phyloP scores from a whole-genome alignment of 2,888 invertebrate genomes.

The Neoaliturus tenellus region DNA sequence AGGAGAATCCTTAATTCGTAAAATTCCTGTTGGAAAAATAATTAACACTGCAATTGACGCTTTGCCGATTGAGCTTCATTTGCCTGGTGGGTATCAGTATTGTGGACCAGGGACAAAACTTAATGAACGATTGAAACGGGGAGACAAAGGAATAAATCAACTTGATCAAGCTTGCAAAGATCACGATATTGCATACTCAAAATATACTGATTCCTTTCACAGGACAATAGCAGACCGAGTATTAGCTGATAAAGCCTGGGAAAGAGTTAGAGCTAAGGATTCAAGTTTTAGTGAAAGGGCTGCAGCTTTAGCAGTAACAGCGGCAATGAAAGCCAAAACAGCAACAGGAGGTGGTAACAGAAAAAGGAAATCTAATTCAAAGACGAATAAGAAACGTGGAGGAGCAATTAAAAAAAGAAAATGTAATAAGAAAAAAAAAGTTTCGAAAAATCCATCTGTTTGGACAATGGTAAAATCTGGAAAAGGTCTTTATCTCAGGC shows the following conservation, averaged over 20 bases:
- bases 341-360: conserved; percentile 61
- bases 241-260: conserved; percentile 68
- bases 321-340: conserved; percentile 69
- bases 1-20: not conserved
- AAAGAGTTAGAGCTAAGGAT: conserved; percentile 67
- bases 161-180: conserved; percentile 62
- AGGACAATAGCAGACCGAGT: conserved; percentile 68
- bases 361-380: not conserved
- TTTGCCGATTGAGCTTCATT: conserved; percentile 58
- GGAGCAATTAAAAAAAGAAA: not conserved
- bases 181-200: conserved; percentile 60
- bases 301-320: conserved; percentile 67
- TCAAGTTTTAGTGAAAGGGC: conserved; percentile 68
- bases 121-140: conserved; percentile 41
- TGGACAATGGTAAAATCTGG: conserved; percentile 21
- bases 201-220: not conserved
- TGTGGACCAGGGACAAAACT: conserved; percentile 61
- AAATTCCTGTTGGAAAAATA: not conserved
- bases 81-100: conserved; percentile 61
- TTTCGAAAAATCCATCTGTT: too few species aligned
- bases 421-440: not conserved
- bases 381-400: not conserved
- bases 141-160: conserved; percentile 58
- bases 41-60: conserved; percentile 43
- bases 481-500: conserved; percentile 1